Conservation (phyloP, 2,113 vertebrate genomes). For the Prinia subflava region DNA sequence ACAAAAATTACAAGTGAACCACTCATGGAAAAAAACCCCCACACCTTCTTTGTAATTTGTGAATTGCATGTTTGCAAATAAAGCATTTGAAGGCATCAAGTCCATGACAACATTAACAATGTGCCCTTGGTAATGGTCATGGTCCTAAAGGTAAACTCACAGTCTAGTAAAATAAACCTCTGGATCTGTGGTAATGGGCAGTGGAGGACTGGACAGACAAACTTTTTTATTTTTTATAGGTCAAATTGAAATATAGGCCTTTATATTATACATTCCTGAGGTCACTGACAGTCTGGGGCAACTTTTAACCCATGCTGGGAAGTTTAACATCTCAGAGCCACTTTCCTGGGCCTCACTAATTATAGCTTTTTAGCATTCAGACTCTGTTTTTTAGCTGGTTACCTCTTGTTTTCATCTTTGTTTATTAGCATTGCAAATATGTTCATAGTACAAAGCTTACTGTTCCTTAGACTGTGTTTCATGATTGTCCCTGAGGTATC, state of each 20-base stretch:
- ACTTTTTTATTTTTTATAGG: neutral
- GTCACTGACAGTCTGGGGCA: neutral
- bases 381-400: neutral
- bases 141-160: neutral
- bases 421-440: neutral
- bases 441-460: neutral
- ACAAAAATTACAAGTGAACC: neutral
- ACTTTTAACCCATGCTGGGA: neutral
- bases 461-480: neutral
- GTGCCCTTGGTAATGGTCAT: neutral
- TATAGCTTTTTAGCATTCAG: neutral
- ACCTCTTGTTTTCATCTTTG: neutral
- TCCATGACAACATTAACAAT: neutral
- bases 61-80: neutral
- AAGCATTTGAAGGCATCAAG: neutral
- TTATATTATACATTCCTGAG: neutral
- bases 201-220: neutral
- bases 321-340: neutral
- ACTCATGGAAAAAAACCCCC: neutral
- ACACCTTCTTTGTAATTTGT: neutral
- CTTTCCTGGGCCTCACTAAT: neutral
- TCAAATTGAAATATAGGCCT: neutral
- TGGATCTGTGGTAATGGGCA: neutral
- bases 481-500: neutral
- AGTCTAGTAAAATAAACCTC: neutral